These are phyloP conservation scores for Masnerella sp. DNA, from an alignment of 2,888 invertebrate species.

Conservation along the genomic window DNA sequence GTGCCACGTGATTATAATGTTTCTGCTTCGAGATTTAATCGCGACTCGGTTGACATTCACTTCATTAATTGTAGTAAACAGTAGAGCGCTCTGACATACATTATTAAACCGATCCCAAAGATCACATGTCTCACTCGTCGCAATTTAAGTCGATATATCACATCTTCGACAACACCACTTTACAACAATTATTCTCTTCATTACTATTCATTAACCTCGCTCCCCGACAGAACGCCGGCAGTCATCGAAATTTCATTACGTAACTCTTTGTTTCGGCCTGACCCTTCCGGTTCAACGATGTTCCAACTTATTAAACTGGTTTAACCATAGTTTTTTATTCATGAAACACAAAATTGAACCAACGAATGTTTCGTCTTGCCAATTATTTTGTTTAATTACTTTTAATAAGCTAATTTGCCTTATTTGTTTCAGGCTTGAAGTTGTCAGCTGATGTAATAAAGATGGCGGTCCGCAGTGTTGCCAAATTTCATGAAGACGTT, in stretches of 20 bases:
- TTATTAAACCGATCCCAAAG: conserved; percentile 38
- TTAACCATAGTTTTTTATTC: too few species aligned
- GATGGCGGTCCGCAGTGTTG: too few species aligned
- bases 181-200: neutral
- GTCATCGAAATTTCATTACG: too few species aligned
- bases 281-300: too few species aligned
- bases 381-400: too few species aligned
- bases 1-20: conserved; percentile 49
- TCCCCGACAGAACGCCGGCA: too few species aligned
- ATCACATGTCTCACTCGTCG: conserved; percentile 26
- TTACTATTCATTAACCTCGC: neutral
- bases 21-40: conserved; percentile 51
- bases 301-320: too few species aligned
- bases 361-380: neutral
- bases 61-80: conserved; percentile 48
- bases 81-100: conserved; percentile 41
- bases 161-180: neutral
- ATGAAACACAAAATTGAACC: neutral
- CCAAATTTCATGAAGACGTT: too few species aligned
- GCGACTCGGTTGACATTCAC: conserved; percentile 30
- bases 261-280: too few species aligned
- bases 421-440: too few species aligned
- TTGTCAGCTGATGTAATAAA: too few species aligned
- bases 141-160: conserved; percentile 9
- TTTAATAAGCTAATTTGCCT: too few species aligned